These are phyloP conservation scores for Erythrocercus mccallii DNA, from an alignment of 2,113 vertebrate species.

Conservation along the genomic window DNA sequence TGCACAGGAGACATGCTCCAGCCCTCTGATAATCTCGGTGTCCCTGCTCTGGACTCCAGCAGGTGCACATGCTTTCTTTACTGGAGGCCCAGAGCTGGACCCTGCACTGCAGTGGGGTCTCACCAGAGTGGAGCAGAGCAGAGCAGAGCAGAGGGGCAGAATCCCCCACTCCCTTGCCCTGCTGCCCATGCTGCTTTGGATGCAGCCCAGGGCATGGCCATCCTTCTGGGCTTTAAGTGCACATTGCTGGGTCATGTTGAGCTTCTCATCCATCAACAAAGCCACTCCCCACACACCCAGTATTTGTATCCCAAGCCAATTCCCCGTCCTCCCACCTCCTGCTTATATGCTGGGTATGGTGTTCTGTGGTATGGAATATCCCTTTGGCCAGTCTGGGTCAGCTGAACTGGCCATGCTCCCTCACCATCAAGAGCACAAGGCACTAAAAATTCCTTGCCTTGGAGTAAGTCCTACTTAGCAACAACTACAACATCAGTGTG, in stretches of 20 bases:
- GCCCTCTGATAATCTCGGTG: not conserved
- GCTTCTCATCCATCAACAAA: not conserved
- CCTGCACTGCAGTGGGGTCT: not conserved
- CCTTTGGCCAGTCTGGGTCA: not conserved
- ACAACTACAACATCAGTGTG: not conserved
- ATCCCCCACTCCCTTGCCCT: not conserved
- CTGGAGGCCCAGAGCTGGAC: not conserved
- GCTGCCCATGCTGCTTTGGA: accelerated
- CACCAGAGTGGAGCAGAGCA: not conserved
- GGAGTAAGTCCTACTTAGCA: not conserved
- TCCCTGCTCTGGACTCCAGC: not conserved
- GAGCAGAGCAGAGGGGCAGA: not conserved
- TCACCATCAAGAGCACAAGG: accelerated
- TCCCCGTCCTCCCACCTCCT: not conserved
- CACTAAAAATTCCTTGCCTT: not conserved
- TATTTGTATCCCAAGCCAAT: not conserved
- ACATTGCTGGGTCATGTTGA: not conserved
- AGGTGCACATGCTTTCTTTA: not conserved
- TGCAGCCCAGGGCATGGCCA: not conserved
- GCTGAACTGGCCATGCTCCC: not conserved
- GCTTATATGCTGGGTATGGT: not conserved
- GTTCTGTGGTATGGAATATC: not conserved
- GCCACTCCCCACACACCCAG: not conserved
- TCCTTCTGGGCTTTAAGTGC: not conserved
- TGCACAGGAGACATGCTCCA: not conserved